Base-by-base conservation (phyloP, 2,113 vertebrate genomes). In the Mus spicilegus region DNA sequence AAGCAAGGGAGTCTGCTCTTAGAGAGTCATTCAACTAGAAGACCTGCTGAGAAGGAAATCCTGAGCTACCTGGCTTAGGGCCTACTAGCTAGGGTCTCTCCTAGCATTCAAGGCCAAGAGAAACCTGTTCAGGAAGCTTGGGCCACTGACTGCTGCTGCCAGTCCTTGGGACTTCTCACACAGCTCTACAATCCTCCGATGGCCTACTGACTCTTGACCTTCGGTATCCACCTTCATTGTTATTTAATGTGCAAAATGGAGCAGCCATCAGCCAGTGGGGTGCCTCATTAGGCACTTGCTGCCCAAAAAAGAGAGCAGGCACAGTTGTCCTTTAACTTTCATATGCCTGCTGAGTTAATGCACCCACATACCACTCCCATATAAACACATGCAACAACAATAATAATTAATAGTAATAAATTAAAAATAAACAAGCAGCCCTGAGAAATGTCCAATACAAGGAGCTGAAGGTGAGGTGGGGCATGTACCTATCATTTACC, bases 161-260 rank as follows among this genome's bases (percentile, higher is more conserved):
- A 26, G 6, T 46, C 36, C 8, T 2, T 26, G 86, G 72, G 76
- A 69, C 22, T 36, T 69, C 16, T 30, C 61, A 76, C 22, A 17
- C 5, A 77, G 49, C 0, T 12, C 11, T 2, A 12, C 2, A 17
- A 7, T 11, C 13, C 4, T 39, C n/a, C 46, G 30, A 13, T 22
- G 7, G 0, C 33, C 1, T 14, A 61, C n/a, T 51, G 54, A 54
- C 70, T 72, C 49, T 39, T 73, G 33, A 51, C 46, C 14, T 9
- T 28, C 39, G 36, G 12, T 28, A 20, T 51, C 20, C 14, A 4
- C 20, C 16, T 30, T 80, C 49, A 84, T 56, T 63, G 81, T 49
- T 49, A 46, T 76, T 77, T n/a, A 11, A 3, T 72, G 20, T 91
- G 33, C 54, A 42, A 58, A 61, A 11, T 49, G 65, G 42, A 91